Percentiles rank a stretch among this genome's conserved stretches.
Conservation (phyloP, 2,888 invertebrate species). For the Heteropelma amictum region DNA sequence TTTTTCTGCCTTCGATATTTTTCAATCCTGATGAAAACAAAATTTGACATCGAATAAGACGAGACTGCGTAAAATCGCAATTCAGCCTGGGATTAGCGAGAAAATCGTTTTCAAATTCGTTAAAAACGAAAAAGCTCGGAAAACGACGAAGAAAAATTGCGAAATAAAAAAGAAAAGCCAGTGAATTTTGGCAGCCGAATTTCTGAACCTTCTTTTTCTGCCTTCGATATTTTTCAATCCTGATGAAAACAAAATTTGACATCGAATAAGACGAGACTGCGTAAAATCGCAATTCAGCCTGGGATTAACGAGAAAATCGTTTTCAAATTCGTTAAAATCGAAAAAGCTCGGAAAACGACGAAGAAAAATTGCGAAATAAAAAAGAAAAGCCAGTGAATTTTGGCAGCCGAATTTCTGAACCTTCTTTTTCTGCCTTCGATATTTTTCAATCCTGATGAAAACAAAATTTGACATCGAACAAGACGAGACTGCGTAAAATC, state of each 20-base stretch:
- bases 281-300: too few relatives aligned
- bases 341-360: too few relatives aligned
- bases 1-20: slow-evolving; percentile 9
- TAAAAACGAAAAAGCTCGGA: too few relatives aligned
- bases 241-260: slow-evolving; percentile 28
- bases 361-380: too few relatives aligned
- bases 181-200: neutral
- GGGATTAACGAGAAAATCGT: too few relatives aligned
- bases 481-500: too few relatives aligned
- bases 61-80: too few relatives aligned
- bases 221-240: slow-evolving; percentile 2
- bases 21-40: slow-evolving; percentile 29
- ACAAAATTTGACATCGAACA: slow-evolving; percentile 11
- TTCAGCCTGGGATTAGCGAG: too few relatives aligned
- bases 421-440: slow-evolving; percentile 14
- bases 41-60: neutral
- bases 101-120: too few relatives aligned
- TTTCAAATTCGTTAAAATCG: too few relatives aligned
- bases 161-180: neutral
- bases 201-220: slow-evolving; percentile 23
- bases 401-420: slow-evolving; percentile 17
- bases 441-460: slow-evolving; percentile 23
- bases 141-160: too few relatives aligned
- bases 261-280: neutral
- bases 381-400: neutral